Percentiles rank a stretch among this genome's conserved stretches.
phyloP scores from a whole-genome alignment of 2,113 vertebrate genomes.

The Tenrec ecaudatus region DNA sequence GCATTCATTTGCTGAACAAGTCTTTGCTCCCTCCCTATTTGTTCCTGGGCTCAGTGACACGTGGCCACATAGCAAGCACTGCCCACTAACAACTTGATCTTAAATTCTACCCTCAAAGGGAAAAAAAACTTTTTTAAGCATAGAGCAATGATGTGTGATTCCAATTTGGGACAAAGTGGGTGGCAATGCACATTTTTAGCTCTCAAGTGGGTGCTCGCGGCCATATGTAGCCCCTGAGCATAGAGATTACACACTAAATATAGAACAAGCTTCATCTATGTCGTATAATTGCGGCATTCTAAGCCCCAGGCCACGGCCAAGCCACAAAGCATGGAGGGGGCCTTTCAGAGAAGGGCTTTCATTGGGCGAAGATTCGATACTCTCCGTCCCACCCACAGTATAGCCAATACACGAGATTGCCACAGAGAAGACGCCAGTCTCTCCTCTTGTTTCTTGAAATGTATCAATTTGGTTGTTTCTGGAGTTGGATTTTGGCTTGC shows the following conservation, averaged over 20 bases:
- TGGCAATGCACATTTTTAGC: slow-evolving; percentile 83
- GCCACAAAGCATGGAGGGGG: slow-evolving; percentile 79
- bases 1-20: slow-evolving; percentile 8
- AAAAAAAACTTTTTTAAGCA: slow-evolving; percentile 33
- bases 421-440: slow-evolving; percentile 56
- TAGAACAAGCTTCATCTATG: slow-evolving; percentile 76
- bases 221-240: slow-evolving; percentile 83
- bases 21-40: not conserved
- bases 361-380: slow-evolving; percentile 61
- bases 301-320: slow-evolving; percentile 73
- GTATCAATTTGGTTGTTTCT: not conserved
- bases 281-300: slow-evolving; percentile 84
- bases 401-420: slow-evolving; percentile 49
- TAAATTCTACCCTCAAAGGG: slow-evolving; percentile 47
- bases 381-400: not conserved
- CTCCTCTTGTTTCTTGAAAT: slow-evolving; percentile 58
- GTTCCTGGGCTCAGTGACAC: not conserved
- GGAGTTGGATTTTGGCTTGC: not conserved
- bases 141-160: slow-evolving; percentile 73
- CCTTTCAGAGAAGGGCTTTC: slow-evolving; percentile 73
- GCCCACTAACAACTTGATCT: slow-evolving; percentile 51
- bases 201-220: slow-evolving; percentile 80
- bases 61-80: not conserved
- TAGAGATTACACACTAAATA: slow-evolving; percentile 83
- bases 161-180: slow-evolving; percentile 80